Evolutionary conservation across 2,888 invertebrate genomes (phyloP), one percentile per base, ranked within the genome.

Genomic region (Notodonta ziczac): DNA sequence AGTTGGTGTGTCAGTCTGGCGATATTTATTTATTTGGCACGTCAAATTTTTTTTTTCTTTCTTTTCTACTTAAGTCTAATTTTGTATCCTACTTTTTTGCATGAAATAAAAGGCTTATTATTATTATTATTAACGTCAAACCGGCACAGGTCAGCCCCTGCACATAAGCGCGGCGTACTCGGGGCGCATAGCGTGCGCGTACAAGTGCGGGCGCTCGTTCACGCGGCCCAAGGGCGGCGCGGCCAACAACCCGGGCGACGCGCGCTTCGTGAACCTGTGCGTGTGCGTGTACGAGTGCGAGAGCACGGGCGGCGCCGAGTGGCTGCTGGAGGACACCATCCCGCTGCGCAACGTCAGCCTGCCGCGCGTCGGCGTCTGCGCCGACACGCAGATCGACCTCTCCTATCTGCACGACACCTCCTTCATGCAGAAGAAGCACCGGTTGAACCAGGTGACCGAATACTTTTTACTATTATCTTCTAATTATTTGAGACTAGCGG

Each of bases 231-330:
- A 98, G 83, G 97, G 97, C 72, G 97, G 97, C 77, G 72, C 97
- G 13, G 97, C 97, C 70, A 84, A 67, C 63, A 70, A 72, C 32
- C 69, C 80, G 9, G 81, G 59, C 59, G 94, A 94, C 82, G 97
- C 97, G 0, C 95, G 98, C 60, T 98, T 97, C 85, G 97, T 98
- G 35, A 98, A 98, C 86, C 94, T 98, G 0, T 97, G 97, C 88
- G 98, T 99, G 8, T 98, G 98, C 54, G 99, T 99, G 70, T 99
- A 99, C 91, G 99, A 99, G 87, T 99, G 99, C 86, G 99, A 99
- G 91, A 99, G 99, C 71, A 99, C 99, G 7, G 99, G 93, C 7
- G 99, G 98, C 62, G 96, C 97, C 50, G 97, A 97, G 80, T 99
- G 99, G 99, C 95, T 98, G 54, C 91, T 98, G 12, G 99, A 99